Evolutionary conservation across 1,140 invertebrate genomes (phyloP), one percentile per base, ranked within the genome.

Genomic region (Wiebesia pumilae): DNA sequence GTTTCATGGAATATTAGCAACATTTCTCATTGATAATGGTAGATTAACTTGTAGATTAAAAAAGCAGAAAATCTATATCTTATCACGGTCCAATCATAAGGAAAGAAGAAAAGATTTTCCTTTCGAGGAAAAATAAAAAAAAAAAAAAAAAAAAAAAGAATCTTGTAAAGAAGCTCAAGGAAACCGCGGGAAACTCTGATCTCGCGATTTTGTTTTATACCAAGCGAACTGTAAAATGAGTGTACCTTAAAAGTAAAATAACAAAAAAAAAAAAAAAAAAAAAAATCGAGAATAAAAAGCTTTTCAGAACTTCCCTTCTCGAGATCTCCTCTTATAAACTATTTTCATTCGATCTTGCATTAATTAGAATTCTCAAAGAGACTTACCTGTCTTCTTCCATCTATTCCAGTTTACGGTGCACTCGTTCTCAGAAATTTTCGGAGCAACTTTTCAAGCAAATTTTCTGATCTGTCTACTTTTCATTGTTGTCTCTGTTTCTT

Each of bases 341-440:
- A 75, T 43, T 75, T 75, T 75, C 40, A 75, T 75, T 43, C 21
- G 40, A 75, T 75, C 24, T 75, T 43, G 24, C 71, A 75, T 43
- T 75, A 75, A 75, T 75, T 75, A 75, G 14, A 43, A 75, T 7
- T n/a, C 71, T 7, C 33, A n/a, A 40, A 75, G 71, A 40, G 71
- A 38, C 16, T 75, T 43, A 43, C 12, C 3, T 40, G 33, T 75
- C 40, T 75, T 43, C 21, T 75, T 75, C 43, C 38, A 24, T 19
- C n/a, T 27, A 43, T 40, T 43, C 16, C 21, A 75, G 21, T 75
- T 75, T 40, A 75, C 27, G n/a, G 27, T 30, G 65, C 30, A 19
- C 19, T 54, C 19, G 19, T 54, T 54, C 19, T 54, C 19, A 43
- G 33, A 16, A 33, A 38, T 71, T 71, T 38, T 38, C 16, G 1